Evolutionary conservation across 2,113 vertebrate genomes (phyloP), one percentile per base, ranked within the genome.

Genomic region (Macquaria ambigua): DNA sequence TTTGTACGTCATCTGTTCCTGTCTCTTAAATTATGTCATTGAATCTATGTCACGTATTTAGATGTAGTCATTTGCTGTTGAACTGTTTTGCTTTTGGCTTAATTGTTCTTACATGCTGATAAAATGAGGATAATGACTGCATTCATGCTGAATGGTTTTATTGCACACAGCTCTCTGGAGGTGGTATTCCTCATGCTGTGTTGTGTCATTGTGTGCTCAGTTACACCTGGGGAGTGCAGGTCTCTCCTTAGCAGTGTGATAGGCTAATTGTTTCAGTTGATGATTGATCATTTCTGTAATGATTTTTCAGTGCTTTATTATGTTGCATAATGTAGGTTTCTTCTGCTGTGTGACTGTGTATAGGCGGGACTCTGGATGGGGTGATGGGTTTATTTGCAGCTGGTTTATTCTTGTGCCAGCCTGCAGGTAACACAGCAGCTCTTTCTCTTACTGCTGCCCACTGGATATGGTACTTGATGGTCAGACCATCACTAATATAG

Each of bases 251-350:
- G 34, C 48, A 39, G 23, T 53, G 34, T 53, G 43, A 74, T 48
- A 20, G 69, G 31, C 25, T 79, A 59, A 79, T 68, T 34, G 43
- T 61, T 61, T 6, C 15, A 43, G 31, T 10, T 74, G 61, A 84
- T 67, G 61, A 67, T 21, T 63, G 48, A 83, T 77, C 64, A 75
- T 62, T 73, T 73, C 15, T 46, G 34, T 34, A 43, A 77, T 52
- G 59, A 58, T n/a, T 66, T 50, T 50, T 52, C 39, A 66, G 28
- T 11, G 59, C 41, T 59, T 79, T 39, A 7, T 23, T 11, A 28
- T 59, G 23, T 37, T 64, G 6, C 16, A 28, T n/a, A 34, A 34
- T 34, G 34, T 34, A 3, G 34, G 34, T 34, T 23, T 20, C 56
- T 2, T 28, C 53, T n/a, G n/a, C n/a, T 20, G n/a, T 28, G 11